Conservation (phyloP, 2,888 invertebrate genomes). For the Bombyx huttoni region DNA sequence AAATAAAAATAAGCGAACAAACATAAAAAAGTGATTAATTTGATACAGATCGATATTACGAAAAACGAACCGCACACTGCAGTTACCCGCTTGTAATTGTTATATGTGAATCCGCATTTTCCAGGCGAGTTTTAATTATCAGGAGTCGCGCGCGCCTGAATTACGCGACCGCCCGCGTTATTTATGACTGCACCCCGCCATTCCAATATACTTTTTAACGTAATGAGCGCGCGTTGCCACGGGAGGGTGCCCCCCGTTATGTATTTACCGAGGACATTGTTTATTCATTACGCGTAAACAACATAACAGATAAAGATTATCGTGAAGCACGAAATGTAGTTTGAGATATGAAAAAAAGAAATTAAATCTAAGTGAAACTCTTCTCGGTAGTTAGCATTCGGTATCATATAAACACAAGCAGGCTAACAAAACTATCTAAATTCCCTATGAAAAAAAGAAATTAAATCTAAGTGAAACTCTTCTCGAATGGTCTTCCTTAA, state of each 20-base stretch:
- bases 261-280: slow-evolving; percentile 2
- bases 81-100: slow-evolving; percentile 64
- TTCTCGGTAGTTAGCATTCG: no score
- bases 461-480: no score
- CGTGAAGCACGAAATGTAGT: not conserved
- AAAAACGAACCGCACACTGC: slow-evolving; percentile 45
- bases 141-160: slow-evolving; percentile 64
- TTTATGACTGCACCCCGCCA: slow-evolving; percentile 63
- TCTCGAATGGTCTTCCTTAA: no score
- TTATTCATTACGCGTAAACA: not conserved
- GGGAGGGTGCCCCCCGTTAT: slow-evolving; percentile 33
- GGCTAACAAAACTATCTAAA: no score
- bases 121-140: slow-evolving; percentile 72
- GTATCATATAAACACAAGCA: no score
- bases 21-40: slow-evolving; percentile 21
- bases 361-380: no score
- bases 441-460: not conserved
- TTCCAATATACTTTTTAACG: slow-evolving; percentile 72
- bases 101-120: slow-evolving; percentile 68
- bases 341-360: not conserved
- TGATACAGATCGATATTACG: slow-evolving; percentile 26
- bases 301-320: not conserved
- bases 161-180: slow-evolving; percentile 72
- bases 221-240: slow-evolving; percentile 57
- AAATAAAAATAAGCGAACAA: not conserved